Evolutionary conservation across 1,140 invertebrate species (phyloP), one percentile per base, ranked within the genome.

Genomic region (Heliconius himera): DNA sequence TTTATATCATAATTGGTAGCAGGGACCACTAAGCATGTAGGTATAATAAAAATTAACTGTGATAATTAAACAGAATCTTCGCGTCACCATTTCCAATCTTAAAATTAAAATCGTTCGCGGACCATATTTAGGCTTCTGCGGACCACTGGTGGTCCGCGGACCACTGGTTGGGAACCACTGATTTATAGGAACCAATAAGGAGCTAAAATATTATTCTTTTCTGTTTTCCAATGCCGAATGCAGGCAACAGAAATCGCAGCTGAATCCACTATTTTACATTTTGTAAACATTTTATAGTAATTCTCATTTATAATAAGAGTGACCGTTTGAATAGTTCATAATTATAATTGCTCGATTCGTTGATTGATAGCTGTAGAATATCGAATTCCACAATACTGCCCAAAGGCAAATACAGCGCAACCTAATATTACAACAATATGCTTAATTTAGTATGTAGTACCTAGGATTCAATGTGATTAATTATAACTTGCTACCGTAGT

Each of bases 301-400:
- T 66, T 22, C 11, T 66, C 9, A 66, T 66, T 29, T 4, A 13
- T 66, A 66, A 66, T 18, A 29, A 66, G 9, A 66, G 8, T 18
- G 26, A 16, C 22, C 26, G 13, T 66, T 13, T 29, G 60, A 66
- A 66, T 66, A 49, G 60, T 70, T 41, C 18, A 51, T 26, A 46
- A 46, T 46, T 4, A 54, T 79, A 74, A 79, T 79, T 74, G 73
- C 29, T 70, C 16, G 18, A 20, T 51, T 51, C 49, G 8, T 79
- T 79, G 78, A 79, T 79, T 79, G 66, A 79, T 70, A 38, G 60
- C 29, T 70, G 49, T 70, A 56, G 46, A 79, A 79, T 79, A 75
- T 74, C 20, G 29, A 74, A 60, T 70, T 36, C 16, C 73, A 75
- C 13, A 6, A 56, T 29, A 70, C 49, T 49, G 73, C 78, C 78